Evolutionary conservation across 1,140 invertebrate species (phyloP).

Genomic region (Hypsibius dujardini): DNA sequence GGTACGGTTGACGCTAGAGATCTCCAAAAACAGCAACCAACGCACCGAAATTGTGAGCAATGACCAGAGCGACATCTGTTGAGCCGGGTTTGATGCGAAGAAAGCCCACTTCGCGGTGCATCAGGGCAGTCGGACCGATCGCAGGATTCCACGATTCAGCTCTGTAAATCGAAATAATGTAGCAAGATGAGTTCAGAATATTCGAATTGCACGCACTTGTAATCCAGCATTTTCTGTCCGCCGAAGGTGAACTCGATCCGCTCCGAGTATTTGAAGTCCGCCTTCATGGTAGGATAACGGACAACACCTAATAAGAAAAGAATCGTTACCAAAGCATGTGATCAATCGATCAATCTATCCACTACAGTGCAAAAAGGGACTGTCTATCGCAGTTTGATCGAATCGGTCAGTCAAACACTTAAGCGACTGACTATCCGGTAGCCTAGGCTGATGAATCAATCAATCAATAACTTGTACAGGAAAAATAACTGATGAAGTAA

Average conservation of each 20-base stretch:
- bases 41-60: constrained; percentile 12
- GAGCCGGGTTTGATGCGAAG: constrained; percentile 27
- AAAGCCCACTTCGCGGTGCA: constrained; percentile 30
- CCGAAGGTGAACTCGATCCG: constrained; percentile 28
- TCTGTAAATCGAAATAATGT: background rate
- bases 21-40: too few relatives aligned
- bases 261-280: constrained; percentile 27
- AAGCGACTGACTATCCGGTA: too few relatives aligned
- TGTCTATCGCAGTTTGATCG: too few relatives aligned
- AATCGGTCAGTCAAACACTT: too few relatives aligned
- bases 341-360: too few relatives aligned
- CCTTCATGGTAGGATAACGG: constrained; percentile 27
- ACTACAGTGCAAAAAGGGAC: too few relatives aligned
- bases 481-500: too few relatives aligned
- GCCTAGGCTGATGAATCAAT: too few relatives aligned
- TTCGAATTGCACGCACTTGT: background rate
- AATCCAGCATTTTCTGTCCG: constrained; percentile 26
- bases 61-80: constrained; percentile 12
- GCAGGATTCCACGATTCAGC: constrained; percentile 10
- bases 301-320: too few relatives aligned
- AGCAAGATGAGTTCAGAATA: background rate
- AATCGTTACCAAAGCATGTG: too few relatives aligned
- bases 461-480: too few relatives aligned
- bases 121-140: constrained; percentile 7
- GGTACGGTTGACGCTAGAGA: too few relatives aligned